phyloP scores from a whole-genome alignment of 2,888 invertebrate species.

The Dione vanillae region DNA sequence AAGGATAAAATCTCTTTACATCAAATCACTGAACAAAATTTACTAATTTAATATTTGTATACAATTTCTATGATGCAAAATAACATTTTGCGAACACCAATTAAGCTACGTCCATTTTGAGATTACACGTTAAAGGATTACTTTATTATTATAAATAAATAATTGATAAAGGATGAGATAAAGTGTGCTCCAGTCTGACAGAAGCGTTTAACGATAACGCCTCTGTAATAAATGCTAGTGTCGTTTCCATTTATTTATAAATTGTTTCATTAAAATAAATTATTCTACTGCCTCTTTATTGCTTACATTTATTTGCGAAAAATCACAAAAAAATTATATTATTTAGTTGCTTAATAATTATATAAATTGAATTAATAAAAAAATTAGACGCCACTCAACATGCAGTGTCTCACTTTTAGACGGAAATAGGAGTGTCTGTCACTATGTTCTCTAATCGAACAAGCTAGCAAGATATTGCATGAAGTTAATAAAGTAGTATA shows the following conservation, averaged over 20 bases:
- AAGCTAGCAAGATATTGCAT: no score
- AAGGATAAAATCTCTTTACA: not conserved
- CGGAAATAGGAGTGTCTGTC: no score
- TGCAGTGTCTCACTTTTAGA: no score
- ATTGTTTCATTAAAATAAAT: not conserved
- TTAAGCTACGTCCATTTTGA: not conserved
- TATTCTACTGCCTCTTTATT: not conserved
- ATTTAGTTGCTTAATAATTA: no score
- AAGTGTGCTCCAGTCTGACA: not conserved
- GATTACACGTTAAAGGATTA: no score
- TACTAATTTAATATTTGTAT: not conserved
- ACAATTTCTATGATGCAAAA: not conserved
- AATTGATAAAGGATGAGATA: not conserved
- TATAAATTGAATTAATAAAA: no score
- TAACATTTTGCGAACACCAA: not conserved
- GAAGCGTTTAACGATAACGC: conserved; percentile 4
- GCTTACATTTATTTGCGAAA: not conserved
- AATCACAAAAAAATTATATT: no score
- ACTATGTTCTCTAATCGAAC: no score
- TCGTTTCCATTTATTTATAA: not conserved
- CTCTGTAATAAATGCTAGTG: conserved; percentile 1
- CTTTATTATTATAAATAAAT: not conserved
- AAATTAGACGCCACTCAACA: no score
- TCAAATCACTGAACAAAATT: not conserved
- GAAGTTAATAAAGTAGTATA: no score